Evolutionary conservation across 2,113 vertebrate genomes (phyloP).

Genomic region (Piprites chloris): DNA sequence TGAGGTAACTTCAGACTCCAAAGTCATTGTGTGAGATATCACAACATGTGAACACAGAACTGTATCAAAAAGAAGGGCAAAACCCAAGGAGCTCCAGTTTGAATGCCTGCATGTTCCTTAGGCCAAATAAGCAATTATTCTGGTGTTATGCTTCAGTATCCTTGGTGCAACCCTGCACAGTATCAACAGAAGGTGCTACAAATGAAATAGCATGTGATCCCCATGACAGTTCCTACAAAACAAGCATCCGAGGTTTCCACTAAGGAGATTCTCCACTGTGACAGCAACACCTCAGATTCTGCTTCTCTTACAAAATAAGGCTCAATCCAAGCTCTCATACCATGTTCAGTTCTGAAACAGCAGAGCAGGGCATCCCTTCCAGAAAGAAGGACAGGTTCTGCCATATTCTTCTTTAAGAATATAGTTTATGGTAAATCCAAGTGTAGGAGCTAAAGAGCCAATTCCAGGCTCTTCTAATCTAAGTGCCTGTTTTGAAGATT

Average conservation of each 20-base stretch:
- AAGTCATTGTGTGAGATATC: background rate
- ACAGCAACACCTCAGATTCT: background rate
- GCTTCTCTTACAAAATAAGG: background rate
- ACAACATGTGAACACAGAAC: background rate
- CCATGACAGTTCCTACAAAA: background rate
- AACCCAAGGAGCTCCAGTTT: background rate
- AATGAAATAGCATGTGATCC: background rate
- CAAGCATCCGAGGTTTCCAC: background rate
- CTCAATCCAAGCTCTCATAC: background rate
- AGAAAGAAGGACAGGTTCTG: background rate
- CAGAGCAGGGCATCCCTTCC: background rate
- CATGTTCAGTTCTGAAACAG: background rate
- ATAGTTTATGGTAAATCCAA: background rate
- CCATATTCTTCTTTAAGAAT: background rate
- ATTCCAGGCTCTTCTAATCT: background rate
- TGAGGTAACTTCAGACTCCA: background rate
- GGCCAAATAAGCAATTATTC: background rate
- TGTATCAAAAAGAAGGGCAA: background rate
- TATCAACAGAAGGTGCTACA: rapidly evolving
- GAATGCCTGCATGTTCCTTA: background rate
- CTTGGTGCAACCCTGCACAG: background rate
- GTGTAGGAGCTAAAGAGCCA: background rate
- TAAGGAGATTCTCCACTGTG: background rate
- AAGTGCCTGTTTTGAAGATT: background rate
- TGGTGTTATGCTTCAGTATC: background rate